Evolutionary conservation across 2,888 invertebrate species (phyloP), one percentile per base, ranked within the genome.

Genomic region (Subacronicta megacephala): DNA sequence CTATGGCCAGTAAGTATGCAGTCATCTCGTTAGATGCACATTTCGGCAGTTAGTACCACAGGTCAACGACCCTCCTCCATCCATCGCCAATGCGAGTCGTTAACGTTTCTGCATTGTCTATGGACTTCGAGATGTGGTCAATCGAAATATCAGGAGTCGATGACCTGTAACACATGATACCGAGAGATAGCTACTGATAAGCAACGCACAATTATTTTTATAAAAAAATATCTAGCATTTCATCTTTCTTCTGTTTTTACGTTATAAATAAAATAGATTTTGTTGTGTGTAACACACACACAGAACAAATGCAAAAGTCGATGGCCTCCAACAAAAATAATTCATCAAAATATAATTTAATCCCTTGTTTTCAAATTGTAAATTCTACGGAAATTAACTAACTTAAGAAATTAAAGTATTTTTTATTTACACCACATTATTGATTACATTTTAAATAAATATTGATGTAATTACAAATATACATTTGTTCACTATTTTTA

Each of bases 161-260:
- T 81, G 83, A 84, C 81, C 86, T 45, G 40, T 71, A 57, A 70
- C 74, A 77, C 75, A 74, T 80, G 78, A 78, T 81, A 80, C 72
- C 78, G 78, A 16, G 78, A 16, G 6, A 75, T 77, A 78, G 79
- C 73, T 75, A 78, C 71, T 69, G 71, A 77, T 75, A 69, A 65
- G 62, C 70, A 78, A 80, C 80, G 60, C 70, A 71, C 46, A 31
- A 29, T n/a, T 29, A 26, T 36, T 7, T 31, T 31, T 31, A 31
- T 5, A 5, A 1, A 5, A 31, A 31, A 31, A 31, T n/a, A 3
- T 5, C 2, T n/a, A 31, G 5, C 5, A 31, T n/a, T 31, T 31
- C 5, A 31, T 31, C n/a, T n/a, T 31, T 31, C 0, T n/a, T n/a
- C 26, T 26, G n/a, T 31, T 31, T 31, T 31, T n/a, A 31, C 31